Conservation (phyloP, 2,113 vertebrate genomes). For the Penelope pileata region DNA sequence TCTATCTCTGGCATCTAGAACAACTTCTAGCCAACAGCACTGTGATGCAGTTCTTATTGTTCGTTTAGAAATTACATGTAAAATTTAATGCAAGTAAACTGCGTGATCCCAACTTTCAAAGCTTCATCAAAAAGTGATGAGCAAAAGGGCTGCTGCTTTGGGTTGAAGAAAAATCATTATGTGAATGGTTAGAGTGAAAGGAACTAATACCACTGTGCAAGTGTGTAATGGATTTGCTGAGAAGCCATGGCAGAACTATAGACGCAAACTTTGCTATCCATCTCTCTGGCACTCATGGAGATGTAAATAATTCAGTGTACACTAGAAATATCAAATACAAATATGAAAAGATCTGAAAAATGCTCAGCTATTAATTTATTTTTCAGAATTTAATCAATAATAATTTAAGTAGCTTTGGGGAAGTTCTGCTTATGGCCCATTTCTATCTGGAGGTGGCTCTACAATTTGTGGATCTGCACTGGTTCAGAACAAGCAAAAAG, state of each 20-base stretch:
- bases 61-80: not conserved
- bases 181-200: not conserved
- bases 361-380: not conserved
- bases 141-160: not conserved
- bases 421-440: not conserved
- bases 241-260: not conserved
- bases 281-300: not conserved
- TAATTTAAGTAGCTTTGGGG: not conserved
- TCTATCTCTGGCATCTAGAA: not conserved
- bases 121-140: not conserved
- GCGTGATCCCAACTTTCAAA: not conserved
- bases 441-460: not conserved
- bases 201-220: not conserved
- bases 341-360: not conserved
- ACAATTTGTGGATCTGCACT: not conserved
- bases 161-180: not conserved
- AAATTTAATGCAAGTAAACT: not conserved
- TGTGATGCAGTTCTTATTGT: not conserved
- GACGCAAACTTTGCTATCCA: not conserved
- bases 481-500: not conserved
- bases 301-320: not conserved
- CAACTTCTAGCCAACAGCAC: not conserved
- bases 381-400: not conserved
- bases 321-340: not conserved
- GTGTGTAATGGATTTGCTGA: not conserved